Evolutionary conservation across 2,113 vertebrate genomes (phyloP), one percentile per base, ranked within the genome.

Genomic region (Nycticebus coucang): DNA sequence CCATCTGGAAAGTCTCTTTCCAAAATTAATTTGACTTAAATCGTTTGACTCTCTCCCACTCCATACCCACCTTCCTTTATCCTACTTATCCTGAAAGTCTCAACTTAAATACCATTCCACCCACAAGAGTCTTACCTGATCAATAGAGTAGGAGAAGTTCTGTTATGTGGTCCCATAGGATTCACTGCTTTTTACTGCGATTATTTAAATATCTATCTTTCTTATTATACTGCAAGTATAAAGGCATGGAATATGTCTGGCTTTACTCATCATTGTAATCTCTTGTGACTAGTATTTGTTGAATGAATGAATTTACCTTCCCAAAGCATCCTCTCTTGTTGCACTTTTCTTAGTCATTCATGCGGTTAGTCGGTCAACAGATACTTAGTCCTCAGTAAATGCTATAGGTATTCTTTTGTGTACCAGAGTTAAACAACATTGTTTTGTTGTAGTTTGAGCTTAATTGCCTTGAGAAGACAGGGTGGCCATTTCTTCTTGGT

Each of bases 121-220:
- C 33, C 10, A 72, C 26, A 18, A 83, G 7, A 30, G 12, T 77
- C 60, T 45, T 82, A 72, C 30, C 33, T 72, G 26, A 90, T 91
- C 24, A 57, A 12, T 57, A 50, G n/a, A 81, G 18, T 69, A 69
- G 17, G 68, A 13, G 14, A 96, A 8, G 19, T 78, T 80, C 78
- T 71, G 17, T 28, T 59, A 30, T 71, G 53, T 62, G 28, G 15
- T 72, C 21, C 55, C 30, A 85, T 45, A 81, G 22, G 60, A 41
- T 19, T 24, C 26, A 81, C n/a, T 82, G 26, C 69, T 88, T 89
- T 89, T 85, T 75, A n/a, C 71, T 84, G 21, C 66, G 84, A 87
- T 62, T 68, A 69, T 91, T 82, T 91, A 82, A 96, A 94, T 86
- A 26, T 74, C 55, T 57, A 35, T 64, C 26, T 93, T 95, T 89